Evolutionary conservation across 2,888 invertebrate genomes (phyloP), one percentile per base, ranked within the genome.

Genomic region (Trilocha varians): DNA sequence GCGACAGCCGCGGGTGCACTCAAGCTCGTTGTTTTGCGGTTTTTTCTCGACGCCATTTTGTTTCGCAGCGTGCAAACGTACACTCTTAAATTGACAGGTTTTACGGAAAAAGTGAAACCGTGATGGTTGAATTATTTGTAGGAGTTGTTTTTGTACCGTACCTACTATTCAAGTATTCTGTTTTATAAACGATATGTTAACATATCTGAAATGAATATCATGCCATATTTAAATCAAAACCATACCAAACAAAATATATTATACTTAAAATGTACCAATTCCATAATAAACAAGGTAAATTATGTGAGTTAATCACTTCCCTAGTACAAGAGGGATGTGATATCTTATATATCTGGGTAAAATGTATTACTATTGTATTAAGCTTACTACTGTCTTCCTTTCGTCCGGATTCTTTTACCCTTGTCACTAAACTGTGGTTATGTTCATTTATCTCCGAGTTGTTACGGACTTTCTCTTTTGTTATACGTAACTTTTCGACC

Each of bases 81-180:
- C 53, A 47, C 52, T 60, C 58, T 64, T 66, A 67, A 76, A 72
- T 69, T 60, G 51, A 49, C 57, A 55, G 57, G 62, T 74, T 74
- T 72, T 69, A 70, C 73, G 63, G 70, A 64, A 78, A 79, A 78
- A 80, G 80, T 80, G 78, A 80, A 78, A 82, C 66, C 65, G 53
- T 58, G 56, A 68, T 60, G 53, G 59, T 50, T 57, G 47, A 57
- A 50, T 44, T 40, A 41, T n/a, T n/a, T n/a, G n/a, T n/a, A n/a
- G n/a, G n/a, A n/a, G n/a, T n/a, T n/a, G n/a, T n/a, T n/a, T n/a
- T n/a, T n/a, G n/a, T n/a, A n/a, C n/a, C n/a, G n/a, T n/a, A n/a
- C n/a, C n/a, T n/a, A n/a, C n/a, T n/a, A n/a, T n/a, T n/a, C n/a
- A n/a, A n/a, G n/a, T n/a, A n/a, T n/a, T n/a, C n/a, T n/a, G n/a